These are phyloP conservation scores for Perodicticus potto DNA, from an alignment of 2,797 vertebrate species.

Conservation along the genomic window DNA sequence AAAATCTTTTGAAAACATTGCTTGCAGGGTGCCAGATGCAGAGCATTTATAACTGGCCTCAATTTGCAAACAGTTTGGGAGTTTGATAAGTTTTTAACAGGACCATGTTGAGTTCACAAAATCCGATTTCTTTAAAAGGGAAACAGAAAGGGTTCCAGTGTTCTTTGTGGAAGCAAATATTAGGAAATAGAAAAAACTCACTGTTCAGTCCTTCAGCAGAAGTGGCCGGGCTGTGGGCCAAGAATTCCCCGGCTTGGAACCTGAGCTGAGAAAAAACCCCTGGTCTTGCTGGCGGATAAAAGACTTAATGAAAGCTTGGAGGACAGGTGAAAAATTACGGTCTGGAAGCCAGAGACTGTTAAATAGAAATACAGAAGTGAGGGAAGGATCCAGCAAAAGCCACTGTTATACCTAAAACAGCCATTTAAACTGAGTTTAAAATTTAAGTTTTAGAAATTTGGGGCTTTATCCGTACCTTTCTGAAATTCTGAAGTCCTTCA, in stretches of 20 bases:
- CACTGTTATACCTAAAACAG: rapidly evolving
- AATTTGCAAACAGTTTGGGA: slow-evolving; percentile 52
- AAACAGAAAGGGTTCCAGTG: neutral
- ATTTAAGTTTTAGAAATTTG: neutral
- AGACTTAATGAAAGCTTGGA: slow-evolving; percentile 34
- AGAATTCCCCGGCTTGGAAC: neutral
- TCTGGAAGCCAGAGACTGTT: slow-evolving; percentile 28
- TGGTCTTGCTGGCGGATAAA: neutral
- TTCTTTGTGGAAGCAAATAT: neutral
- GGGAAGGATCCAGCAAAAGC: neutral
- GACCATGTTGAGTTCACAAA: slow-evolving; percentile 35
- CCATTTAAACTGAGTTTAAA: neutral
- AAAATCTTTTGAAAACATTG: slow-evolving; percentile 53
- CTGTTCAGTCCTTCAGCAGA: slow-evolving; percentile 3
- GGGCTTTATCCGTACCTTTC: neutral
- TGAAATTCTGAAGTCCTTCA: neutral
- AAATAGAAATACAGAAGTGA: neutral
- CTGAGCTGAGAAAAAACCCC: slow-evolving; percentile 48
- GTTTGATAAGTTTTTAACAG: slow-evolving; percentile 40
- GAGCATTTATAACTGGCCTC: neutral
- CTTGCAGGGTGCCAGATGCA: slow-evolving; percentile 27
- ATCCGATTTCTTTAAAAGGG: slow-evolving; percentile 46
- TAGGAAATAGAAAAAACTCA: slow-evolving; percentile 4
- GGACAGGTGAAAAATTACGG: slow-evolving; percentile 61
- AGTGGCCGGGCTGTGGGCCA: slow-evolving; percentile 51